A percentile compares a stretch with the other conserved stretches of the same genome.
These are phyloP conservation scores for Mallateleia sp. DNA, from an alignment of 2,888 invertebrate species.

Conservation along the genomic window DNA sequence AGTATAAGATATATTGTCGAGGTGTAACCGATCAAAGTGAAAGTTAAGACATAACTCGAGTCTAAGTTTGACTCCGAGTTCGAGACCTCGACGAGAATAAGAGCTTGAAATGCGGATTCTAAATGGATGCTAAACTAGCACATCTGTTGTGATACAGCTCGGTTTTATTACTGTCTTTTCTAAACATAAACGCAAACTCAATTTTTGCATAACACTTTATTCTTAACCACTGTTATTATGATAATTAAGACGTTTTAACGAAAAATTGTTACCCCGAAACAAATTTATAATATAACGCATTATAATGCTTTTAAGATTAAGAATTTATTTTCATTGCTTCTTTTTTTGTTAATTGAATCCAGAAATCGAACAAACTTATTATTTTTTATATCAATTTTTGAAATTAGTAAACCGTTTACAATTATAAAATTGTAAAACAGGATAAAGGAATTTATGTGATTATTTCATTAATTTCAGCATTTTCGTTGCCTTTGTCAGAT, in stretches of 20 bases:
- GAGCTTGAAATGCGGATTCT: slow-evolving; percentile 75
- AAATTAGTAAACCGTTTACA: no score
- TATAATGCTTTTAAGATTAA: no score
- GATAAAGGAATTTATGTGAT: no score
- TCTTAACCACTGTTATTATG: slow-evolving; percentile 35
- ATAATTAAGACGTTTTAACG: no score
- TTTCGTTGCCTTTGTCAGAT: background rate
- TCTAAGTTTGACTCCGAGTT: slow-evolving; percentile 73
- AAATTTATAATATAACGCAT: no score
- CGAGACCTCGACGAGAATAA: slow-evolving; percentile 71
- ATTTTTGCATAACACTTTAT: slow-evolving; percentile 50
- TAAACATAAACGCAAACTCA: slow-evolving; percentile 54
- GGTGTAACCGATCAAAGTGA: slow-evolving; percentile 86
- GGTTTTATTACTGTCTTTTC: slow-evolving; percentile 59
- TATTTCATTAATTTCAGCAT: background rate
- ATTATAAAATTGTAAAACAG: no score
- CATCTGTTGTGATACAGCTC: slow-evolving; percentile 61
- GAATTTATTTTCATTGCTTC: no score
- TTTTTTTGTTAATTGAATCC: no score
- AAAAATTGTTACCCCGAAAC: no score
- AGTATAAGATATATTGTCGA: slow-evolving; percentile 83
- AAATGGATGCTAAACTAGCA: slow-evolving; percentile 69
- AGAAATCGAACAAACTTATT: no score
- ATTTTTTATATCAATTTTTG: no score
- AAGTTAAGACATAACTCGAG: slow-evolving; percentile 84